Evolutionary conservation across 2,797 vertebrate species (phyloP).

Genomic region (Lophura swinhoii): DNA sequence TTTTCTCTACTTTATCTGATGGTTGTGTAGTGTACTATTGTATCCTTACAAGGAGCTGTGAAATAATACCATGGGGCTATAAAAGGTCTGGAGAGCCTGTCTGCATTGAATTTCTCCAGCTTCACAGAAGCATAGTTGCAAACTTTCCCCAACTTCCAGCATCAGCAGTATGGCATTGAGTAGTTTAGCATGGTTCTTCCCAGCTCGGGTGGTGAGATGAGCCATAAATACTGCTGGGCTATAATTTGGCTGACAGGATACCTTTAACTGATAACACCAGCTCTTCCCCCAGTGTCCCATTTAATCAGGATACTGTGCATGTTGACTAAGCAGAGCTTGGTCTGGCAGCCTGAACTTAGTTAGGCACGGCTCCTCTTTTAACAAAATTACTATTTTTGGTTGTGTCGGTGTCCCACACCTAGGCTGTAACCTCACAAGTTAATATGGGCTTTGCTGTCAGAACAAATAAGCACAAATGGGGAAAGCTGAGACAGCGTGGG

Average conservation of each 20-base stretch:
- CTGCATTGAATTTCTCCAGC: background rate
- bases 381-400: background rate
- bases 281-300: background rate
- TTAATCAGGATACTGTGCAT: background rate
- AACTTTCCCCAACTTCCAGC: background rate
- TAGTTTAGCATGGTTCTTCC: background rate
- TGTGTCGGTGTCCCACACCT: background rate
- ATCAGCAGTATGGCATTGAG: background rate
- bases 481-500: background rate
- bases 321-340: background rate
- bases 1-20: background rate
- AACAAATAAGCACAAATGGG: background rate
- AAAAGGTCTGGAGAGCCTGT: background rate
- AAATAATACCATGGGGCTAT: background rate
- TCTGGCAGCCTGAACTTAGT: background rate
- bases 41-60: background rate
- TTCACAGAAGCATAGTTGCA: background rate
- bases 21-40: background rate
- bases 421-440: background rate
- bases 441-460: rapidly evolving
- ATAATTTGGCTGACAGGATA: background rate
- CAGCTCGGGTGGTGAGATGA: background rate
- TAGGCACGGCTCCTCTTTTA: background rate
- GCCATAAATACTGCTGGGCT: background rate
- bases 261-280: background rate